phyloP scores from a whole-genome alignment of 2,113 vertebrate genomes.

The Sylvietta virens region DNA sequence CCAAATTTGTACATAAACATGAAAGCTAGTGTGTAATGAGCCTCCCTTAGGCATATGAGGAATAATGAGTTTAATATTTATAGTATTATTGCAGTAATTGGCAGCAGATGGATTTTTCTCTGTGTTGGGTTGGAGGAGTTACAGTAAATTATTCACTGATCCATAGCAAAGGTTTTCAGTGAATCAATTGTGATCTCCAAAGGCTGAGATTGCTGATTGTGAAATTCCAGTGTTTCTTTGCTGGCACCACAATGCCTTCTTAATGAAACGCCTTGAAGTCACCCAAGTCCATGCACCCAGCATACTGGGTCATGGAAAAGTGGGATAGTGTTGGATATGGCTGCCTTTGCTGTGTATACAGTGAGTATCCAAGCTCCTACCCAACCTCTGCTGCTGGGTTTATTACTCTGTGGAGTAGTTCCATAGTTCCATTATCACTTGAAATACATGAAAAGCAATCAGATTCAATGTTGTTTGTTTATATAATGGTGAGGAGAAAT shows the following conservation, averaged over 20 bases:
- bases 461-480: neutral
- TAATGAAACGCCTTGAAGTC: constrained; percentile 24
- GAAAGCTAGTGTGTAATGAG: constrained; percentile 15
- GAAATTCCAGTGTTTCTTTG: neutral
- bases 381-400: neutral
- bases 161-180: constrained; percentile 21
- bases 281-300: neutral
- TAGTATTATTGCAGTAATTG: constrained; percentile 22
- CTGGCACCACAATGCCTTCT: neutral
- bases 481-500: neutral
- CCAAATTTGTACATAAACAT: neutral
- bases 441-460: neutral
- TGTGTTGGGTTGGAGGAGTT: constrained; percentile 21
- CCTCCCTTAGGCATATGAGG: neutral
- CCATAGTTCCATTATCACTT: neutral
- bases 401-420: neutral
- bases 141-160: constrained; percentile 36
- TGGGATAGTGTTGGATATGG: neutral
- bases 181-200: neutral
- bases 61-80: constrained; percentile 42
- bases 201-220: neutral
- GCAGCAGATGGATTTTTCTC: constrained; percentile 45
- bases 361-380: neutral
- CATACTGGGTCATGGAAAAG: neutral
- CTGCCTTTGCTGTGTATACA: neutral